phyloP scores from a whole-genome alignment of 2,113 vertebrate species.

The Chrysochloris asiatica region DNA sequence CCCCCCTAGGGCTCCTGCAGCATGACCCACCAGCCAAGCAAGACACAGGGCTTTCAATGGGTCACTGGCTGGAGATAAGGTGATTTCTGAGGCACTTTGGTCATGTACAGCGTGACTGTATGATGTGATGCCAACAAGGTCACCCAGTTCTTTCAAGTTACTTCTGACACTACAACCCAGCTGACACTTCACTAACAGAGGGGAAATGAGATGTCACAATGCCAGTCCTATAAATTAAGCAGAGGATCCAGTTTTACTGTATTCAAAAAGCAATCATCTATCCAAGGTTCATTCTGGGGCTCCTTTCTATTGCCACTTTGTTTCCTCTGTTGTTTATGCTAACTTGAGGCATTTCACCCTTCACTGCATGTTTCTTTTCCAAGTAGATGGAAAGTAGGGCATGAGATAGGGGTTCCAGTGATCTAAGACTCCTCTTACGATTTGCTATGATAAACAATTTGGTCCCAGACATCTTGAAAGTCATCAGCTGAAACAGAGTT shows the following conservation, averaged over 20 bases:
- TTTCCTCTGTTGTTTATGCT: not conserved
- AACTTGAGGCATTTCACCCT: not conserved
- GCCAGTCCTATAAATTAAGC: not conserved
- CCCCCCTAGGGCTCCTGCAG: not conserved
- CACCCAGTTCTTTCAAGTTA: constrained; percentile 1
- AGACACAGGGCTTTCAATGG: not conserved
- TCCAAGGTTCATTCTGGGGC: not conserved
- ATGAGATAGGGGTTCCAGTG: not conserved
- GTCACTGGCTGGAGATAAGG: not conserved
- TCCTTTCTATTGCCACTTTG: not conserved
- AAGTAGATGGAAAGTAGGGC: not conserved
- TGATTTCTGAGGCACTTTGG: not conserved
- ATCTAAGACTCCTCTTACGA: not conserved
- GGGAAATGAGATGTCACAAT: not conserved
- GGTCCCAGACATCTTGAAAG: not conserved
- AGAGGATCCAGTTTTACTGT: not conserved
- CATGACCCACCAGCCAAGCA: not conserved
- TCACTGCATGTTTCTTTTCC: not conserved
- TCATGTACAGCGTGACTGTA: constrained; percentile 6
- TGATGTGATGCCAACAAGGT: not conserved
- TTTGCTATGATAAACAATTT: not conserved
- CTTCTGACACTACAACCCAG: not conserved
- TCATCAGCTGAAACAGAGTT: not conserved
- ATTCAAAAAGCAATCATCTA: not conserved
- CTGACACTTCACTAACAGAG: not conserved